Base-by-base conservation (phyloP, 1,140 invertebrate species). In the Penaeus chinensis region DNA sequence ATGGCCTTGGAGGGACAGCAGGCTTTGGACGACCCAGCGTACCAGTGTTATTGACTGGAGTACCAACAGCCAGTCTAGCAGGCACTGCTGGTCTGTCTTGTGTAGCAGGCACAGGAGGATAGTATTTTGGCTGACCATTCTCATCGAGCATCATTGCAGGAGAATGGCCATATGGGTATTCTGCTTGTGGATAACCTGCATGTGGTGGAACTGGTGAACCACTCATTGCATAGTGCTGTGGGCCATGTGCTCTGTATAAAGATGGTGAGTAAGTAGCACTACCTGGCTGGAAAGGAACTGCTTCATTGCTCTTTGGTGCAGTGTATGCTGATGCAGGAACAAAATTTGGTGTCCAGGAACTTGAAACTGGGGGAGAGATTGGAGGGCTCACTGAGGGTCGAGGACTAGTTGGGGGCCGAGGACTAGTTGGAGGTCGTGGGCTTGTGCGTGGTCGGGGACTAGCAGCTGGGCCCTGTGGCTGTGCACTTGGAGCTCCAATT, bases 11-110 rank as follows among this genome's bases (percentile, higher is more conserved):
- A 8, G 87, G 87, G n/a, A 88, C 87, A 24, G 27, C 65, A 65
- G 87, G 87, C 47, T 88, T 88, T 60, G 87, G 37, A 61, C 87
- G 47, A 62, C 87, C 87, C n/a, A 88, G 24, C 24, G 87, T 88
- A 13, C 87, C 87, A n/a, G 11, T 62, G 19, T n/a, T 62, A 13
- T 1, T 24, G 42, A 80, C 47, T 24, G 87, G 87, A 18, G 87
- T n/a, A 2, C 82, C 82, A 69, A 88, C 76, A 42, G 82, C 62
- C 80, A 84, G 10, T 47, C 87, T 88, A n/a, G 87, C 87, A n/a
- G 87, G 87, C 62, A 88, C 82, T 24, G 87, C 87, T 27, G 87
- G 87, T 47, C 69, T 88, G 24, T 88, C 82, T 69, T 62, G 37
- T 7, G 87, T 88, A 19, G 87, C 87, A 37, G 87, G 87, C 47